These are phyloP conservation scores for Enteromius viviparus DNA, from an alignment of 2,797 vertebrate genomes.

Conservation along the genomic window DNA sequence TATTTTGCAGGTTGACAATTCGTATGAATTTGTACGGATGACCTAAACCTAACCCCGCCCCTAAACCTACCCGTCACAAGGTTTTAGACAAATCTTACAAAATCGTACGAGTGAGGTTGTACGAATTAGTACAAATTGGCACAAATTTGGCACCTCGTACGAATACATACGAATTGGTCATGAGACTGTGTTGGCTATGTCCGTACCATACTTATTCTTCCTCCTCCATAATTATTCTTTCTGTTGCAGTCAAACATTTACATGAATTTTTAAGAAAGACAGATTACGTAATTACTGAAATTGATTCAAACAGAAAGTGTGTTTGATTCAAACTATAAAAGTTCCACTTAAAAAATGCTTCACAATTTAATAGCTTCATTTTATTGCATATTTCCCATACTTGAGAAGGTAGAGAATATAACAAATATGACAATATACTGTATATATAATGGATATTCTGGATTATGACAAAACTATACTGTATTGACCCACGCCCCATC, in stretches of 20 bases:
- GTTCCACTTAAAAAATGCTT: background rate
- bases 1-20: no score
- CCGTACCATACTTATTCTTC: no score
- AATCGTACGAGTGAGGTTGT: no score
- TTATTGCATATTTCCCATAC: background rate
- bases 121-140: no score
- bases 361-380: background rate
- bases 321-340: background rate
- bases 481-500: background rate
- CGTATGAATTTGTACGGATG: no score
- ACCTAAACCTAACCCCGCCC: no score
- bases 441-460: background rate
- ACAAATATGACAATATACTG: background rate
- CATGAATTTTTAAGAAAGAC: background rate
- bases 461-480: constrained; percentile 5
- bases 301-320: background rate
- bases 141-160: no score
- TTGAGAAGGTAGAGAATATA: background rate
- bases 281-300: background rate
- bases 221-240: background rate
- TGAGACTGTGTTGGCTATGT: no score
- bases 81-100: no score
- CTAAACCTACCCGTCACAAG: no score
- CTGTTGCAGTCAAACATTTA: background rate
- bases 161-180: no score